Evolutionary conservation across 2,888 invertebrate species (phyloP).

Genomic region (Nomada fabriciana): DNA sequence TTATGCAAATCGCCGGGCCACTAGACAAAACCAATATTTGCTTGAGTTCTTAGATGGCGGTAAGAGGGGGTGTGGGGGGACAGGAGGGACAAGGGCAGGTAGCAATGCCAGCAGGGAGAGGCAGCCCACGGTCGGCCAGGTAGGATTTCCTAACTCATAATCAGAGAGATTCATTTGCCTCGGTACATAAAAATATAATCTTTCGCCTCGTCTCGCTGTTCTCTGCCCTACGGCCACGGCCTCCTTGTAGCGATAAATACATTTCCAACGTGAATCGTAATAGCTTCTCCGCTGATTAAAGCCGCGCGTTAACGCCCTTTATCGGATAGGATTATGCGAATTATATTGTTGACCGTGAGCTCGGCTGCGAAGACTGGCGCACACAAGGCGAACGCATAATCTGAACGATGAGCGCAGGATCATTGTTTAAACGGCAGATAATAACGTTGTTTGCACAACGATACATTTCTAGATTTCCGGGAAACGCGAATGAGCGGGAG

Average conservation of each 20-base stretch:
- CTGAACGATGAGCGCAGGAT: not conserved
- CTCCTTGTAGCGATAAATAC: slow-evolving; percentile 66
- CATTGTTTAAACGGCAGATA: slow-evolving; percentile 21
- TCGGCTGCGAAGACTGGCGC: slow-evolving; percentile 1
- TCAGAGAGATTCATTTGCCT: slow-evolving; percentile 78
- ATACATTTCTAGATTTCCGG: slow-evolving; percentile 12
- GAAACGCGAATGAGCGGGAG: not conserved
- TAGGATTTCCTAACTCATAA: slow-evolving; percentile 75
- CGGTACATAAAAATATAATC: slow-evolving; percentile 78
- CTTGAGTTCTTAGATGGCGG: slow-evolving; percentile 73
- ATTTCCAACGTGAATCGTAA: slow-evolving; percentile 60
- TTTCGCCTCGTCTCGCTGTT: slow-evolving; percentile 42
- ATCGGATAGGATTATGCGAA: slow-evolving; percentile 49
- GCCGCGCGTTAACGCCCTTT: slow-evolving; percentile 61
- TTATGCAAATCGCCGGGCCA: slow-evolving; percentile 81
- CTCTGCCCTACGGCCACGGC: not conserved
- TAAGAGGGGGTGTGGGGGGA: slow-evolving; percentile 14
- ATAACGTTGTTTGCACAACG: not conserved
- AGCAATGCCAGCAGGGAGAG: slow-evolving; percentile 40
- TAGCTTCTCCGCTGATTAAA: slow-evolving; percentile 67
- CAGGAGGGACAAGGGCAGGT: slow-evolving; percentile 29
- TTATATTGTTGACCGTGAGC: slow-evolving; percentile 23
- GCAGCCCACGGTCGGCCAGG: slow-evolving; percentile 52
- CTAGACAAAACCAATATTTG: slow-evolving; percentile 83
- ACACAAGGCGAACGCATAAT: not conserved